phyloP scores from a whole-genome alignment of 2,888 invertebrate genomes.

The Aphidius colemani region DNA sequence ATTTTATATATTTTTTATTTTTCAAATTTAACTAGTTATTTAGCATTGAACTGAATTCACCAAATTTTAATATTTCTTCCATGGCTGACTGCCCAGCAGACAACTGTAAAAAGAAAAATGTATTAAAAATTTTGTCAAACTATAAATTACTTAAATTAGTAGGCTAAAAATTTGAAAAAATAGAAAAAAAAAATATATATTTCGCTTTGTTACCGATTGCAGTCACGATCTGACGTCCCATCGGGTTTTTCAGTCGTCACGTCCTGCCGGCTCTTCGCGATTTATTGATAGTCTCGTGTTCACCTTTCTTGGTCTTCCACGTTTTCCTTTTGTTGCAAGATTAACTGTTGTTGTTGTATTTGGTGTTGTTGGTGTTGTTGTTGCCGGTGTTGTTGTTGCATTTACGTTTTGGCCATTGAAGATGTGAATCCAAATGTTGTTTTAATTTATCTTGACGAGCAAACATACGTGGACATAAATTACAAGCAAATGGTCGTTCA shows the following conservation, averaged over 20 bases:
- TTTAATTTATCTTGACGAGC: conserved; percentile 75
- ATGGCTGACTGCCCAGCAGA: conserved; percentile 48
- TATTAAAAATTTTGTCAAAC: not conserved
- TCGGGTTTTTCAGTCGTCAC: conserved; percentile 33
- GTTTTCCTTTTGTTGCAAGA: conserved; percentile 45
- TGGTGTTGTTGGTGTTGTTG: conserved; percentile 27
- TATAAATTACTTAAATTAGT: conserved; percentile 1
- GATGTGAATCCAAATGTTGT: conserved; percentile 63
- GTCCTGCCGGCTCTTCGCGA: conserved; percentile 30
- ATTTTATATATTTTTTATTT: no score
- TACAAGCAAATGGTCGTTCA: conserved; percentile 72
- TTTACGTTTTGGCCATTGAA: conserved; percentile 50
- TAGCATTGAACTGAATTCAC: conserved; percentile 52
- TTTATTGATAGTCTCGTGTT: conserved; percentile 35
- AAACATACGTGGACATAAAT: conserved; percentile 72
- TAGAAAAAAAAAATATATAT: conserved; percentile 1
- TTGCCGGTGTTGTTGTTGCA: conserved; percentile 17
- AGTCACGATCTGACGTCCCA: conserved; percentile 27
- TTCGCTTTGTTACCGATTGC: conserved; percentile 25
- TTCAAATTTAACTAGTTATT: no score
- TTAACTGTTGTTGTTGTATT: conserved; percentile 17
- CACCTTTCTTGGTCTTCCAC: conserved; percentile 55
- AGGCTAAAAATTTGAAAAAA: not conserved
- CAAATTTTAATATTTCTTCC: conserved; percentile 51
- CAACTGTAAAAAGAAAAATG: conserved; percentile 35